Base-by-base conservation (phyloP, 1,140 invertebrate genomes). In the Cotesia chilonis region DNA sequence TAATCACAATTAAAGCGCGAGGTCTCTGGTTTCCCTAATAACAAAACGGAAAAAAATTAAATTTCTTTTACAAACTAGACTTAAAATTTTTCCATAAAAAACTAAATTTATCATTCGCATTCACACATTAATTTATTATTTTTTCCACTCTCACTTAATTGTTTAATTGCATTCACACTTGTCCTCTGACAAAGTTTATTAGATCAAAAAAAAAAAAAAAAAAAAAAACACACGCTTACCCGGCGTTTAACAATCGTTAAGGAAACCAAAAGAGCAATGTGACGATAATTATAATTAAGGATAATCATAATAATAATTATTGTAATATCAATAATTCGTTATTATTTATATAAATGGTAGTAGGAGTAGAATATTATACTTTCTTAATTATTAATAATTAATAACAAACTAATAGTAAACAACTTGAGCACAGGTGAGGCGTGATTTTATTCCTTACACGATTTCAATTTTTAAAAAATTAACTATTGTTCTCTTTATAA, bases 401-500 rank as follows among this genome's bases (percentile, higher is more conserved):
- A 81, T 81, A 84, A 85, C 81, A 82, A 85, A 84, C 74, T 84
- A 84, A 85, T 83, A 79, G 79, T 85, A 85, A 85, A 85, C 82
- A 85, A 84, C 81, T 85, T 85, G 84, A 85, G 84, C 84, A 85
- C 81, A 85, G 81, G 79, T 80, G 79, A 77, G 72, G 76, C 77
- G 77, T 68, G 74, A 69, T 68, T 70, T 70, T 66, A 73, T 76
- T 72, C 73, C 76, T 61, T 64, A 68, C 35, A 5, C 35, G 75
- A 75, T 76, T 70, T 74, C 55, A 52, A 68, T 52, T 35, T 28
- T 73, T 28, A 36, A 54, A 4, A 70, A 74, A 69, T 71, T 60
- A 60, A 55, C 35, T 55, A 14, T 68, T 68, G 9, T 38, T 65
- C 6, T 41, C 17, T 60, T 60, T 41, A 61, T 61, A 36, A 7